phyloP scores from a whole-genome alignment of 2,113 vertebrate genomes.

The Carassius gibelio region DNA sequence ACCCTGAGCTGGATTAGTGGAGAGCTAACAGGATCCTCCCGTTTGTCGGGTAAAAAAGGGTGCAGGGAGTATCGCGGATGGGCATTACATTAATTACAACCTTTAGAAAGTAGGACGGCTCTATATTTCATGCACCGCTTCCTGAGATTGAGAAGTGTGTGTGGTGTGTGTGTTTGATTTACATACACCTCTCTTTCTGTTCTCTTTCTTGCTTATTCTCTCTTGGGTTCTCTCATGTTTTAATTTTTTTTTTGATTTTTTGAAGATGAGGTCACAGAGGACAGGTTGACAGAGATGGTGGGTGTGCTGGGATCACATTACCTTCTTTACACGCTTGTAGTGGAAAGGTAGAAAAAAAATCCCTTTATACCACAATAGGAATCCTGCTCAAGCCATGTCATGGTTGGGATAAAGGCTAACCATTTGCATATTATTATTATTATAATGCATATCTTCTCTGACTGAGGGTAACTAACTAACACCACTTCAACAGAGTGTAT shows the following conservation, averaged over 20 bases:
- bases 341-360: background rate
- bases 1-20: constrained; percentile 70
- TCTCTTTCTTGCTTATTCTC: background rate
- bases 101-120: constrained; percentile 52
- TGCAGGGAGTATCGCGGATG: constrained; percentile 17
- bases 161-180: constrained; percentile 1
- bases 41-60: constrained; percentile 56
- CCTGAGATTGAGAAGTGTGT: constrained; percentile 10
- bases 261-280: background rate
- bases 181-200: background rate
- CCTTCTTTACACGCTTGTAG: background rate
- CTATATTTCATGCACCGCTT: constrained; percentile 49
- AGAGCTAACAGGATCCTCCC: constrained; percentile 67
- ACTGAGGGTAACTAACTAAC: too few species aligned
- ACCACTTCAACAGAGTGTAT: too few species aligned
- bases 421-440: background rate
- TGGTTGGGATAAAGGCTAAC: background rate
- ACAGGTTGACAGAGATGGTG: background rate
- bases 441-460: too few species aligned
- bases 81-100: constrained; percentile 65
- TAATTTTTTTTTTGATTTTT: background rate
- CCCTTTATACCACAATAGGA: constrained; percentile 1
- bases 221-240: background rate
- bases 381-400: background rate
- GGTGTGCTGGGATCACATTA: background rate